Percentiles rank a stretch among this genome's conserved stretches.
Evolutionary conservation across 2,113 vertebrate genomes (phyloP).

Genomic region (Cyphomyrus discorhynchus): DNA sequence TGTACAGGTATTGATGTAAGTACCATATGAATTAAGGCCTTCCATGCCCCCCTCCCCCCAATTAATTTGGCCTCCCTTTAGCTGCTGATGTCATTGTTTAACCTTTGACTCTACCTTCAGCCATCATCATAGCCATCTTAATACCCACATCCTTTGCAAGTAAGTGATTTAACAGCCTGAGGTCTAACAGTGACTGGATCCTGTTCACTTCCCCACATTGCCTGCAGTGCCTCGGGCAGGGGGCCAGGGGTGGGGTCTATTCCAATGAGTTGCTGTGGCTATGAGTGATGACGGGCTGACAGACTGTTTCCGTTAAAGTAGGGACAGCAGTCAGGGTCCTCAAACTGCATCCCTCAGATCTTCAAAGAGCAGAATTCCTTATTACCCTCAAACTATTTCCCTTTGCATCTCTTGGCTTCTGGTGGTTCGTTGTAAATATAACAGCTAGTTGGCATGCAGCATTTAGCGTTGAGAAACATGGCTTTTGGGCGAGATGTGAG

Average conservation of each 20-base stretch:
- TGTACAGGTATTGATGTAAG: not conserved
- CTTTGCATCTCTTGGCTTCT: not conserved
- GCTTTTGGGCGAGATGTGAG: not conserved
- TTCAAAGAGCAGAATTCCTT: not conserved
- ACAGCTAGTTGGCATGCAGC: not conserved
- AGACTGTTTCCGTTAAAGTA: not conserved
- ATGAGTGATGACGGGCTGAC: slow-evolving; percentile 1
- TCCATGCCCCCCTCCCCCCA: not conserved
- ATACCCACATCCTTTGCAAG: not conserved
- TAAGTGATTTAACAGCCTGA: not conserved
- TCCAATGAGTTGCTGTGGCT: not conserved
- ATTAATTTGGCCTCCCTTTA: not conserved
- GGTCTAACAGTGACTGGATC: not conserved
- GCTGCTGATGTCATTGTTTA: not conserved
- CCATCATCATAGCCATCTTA: not conserved
- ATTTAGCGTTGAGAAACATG: not conserved
- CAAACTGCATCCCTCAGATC: not conserved
- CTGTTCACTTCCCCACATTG: not conserved
- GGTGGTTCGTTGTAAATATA: not conserved
- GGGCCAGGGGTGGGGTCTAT: not conserved
- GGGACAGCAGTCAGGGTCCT: not conserved
- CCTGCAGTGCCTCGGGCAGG: not conserved
- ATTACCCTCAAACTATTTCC: not conserved
- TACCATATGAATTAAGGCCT: not conserved
- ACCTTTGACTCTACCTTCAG: not conserved